Evolutionary conservation across 1,140 invertebrate species (phyloP).

Genomic region (Achroia grisella): DNA sequence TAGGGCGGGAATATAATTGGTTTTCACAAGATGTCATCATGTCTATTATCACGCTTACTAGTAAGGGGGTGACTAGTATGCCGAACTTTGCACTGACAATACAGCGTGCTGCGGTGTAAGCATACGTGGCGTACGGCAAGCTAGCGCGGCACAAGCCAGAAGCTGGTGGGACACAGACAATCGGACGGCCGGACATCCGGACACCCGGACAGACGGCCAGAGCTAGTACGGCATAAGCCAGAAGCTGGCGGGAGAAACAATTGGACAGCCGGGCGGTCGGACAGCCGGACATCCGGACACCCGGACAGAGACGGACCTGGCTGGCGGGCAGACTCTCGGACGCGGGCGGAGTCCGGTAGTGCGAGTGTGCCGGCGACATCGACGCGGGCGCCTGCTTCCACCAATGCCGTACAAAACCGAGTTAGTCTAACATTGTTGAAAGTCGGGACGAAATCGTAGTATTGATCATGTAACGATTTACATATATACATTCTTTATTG

Average conservation of each 20-base stretch:
- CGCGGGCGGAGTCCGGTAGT: conserved; percentile 74
- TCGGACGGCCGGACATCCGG: too few relatives aligned
- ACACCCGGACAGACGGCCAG: too few relatives aligned
- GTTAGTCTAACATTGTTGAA: not conserved
- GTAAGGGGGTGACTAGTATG: not conserved
- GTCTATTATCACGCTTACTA: too few relatives aligned
- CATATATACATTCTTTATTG: too few relatives aligned
- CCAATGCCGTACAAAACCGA: not conserved
- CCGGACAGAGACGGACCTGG: conserved; percentile 82
- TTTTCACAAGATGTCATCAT: too few relatives aligned
- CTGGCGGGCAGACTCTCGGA: conserved; percentile 86
- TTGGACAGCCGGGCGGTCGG: too few relatives aligned
- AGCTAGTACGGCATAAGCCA: too few relatives aligned
- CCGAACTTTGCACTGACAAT: not conserved
- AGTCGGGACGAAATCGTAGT: not conserved
- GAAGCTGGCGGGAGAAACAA: not conserved
- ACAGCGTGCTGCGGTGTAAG: conserved; percentile 3
- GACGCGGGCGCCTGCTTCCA: conserved; percentile 85
- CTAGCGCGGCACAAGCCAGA: not conserved
- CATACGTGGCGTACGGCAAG: not conserved
- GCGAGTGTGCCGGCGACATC: conserved; percentile 90
- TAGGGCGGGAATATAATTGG: too few relatives aligned
- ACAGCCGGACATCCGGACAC: too few relatives aligned
- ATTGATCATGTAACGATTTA: too few relatives aligned
- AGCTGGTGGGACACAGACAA: not conserved